Conservation (phyloP, 1,140 invertebrate genomes). For the Lepidurus couesii region DNA sequence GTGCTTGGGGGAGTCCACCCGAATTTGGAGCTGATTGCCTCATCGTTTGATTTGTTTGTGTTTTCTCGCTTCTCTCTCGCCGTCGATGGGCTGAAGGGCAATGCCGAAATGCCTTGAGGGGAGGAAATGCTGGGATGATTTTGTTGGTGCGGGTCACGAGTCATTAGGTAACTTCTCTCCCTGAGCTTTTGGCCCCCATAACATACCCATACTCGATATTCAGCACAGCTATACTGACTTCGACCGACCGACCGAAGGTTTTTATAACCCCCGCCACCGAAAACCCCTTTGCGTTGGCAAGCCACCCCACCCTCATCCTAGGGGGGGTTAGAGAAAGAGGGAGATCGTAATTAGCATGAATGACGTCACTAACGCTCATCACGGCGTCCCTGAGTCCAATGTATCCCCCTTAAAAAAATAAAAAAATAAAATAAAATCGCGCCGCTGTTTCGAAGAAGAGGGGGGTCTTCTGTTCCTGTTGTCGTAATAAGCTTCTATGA, state of each 20-base stretch:
- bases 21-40: background rate
- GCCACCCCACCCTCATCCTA: no score
- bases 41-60: slow-evolving; percentile 9
- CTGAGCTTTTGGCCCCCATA: background rate
- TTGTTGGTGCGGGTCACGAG: slow-evolving; percentile 12
- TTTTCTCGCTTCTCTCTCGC: background rate
- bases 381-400: background rate
- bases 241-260: background rate
- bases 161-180: slow-evolving; percentile 5
- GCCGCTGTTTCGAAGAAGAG: no score
- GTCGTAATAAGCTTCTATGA: no score
- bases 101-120: background rate
- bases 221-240: background rate
- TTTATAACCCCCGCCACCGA: background rate
- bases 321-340: no score
- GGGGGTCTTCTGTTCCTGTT: no score
- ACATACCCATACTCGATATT: slow-evolving; percentile 13
- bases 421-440: no score
- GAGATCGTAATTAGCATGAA: background rate
- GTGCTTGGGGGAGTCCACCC: background rate
- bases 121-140: background rate
- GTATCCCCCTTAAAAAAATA: no score
- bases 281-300: no score
- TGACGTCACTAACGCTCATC: background rate
- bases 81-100: background rate